Percentiles rank a stretch among this genome's conserved stretches.
Evolutionary conservation across 2,797 vertebrate species (phyloP).

Genomic region (Trichosurus vulpecula): DNA sequence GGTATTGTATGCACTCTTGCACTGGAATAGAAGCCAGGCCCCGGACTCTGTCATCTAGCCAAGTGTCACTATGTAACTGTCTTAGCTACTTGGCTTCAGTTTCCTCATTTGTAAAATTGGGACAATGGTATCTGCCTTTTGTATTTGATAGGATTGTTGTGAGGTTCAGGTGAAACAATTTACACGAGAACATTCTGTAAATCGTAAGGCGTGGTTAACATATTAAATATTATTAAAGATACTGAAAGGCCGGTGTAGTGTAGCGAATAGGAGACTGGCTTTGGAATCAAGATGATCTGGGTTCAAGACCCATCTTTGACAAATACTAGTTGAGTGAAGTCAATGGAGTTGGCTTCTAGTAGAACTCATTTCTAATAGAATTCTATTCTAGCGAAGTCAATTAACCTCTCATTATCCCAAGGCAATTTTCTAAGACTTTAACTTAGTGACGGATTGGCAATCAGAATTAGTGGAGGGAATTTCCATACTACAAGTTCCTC

Average conservation of each 20-base stretch:
- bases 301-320: background rate
- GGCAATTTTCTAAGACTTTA: background rate
- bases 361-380: background rate
- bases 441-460: background rate
- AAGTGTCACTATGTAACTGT: background rate
- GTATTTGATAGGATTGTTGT: background rate
- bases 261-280: background rate
- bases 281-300: background rate
- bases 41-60: background rate
- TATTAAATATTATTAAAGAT: background rate
- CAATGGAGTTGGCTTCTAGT: background rate
- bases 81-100: constrained; percentile 49
- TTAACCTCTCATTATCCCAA: background rate
- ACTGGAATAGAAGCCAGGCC: background rate
- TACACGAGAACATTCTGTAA: background rate
- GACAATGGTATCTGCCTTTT: background rate
- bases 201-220: background rate
- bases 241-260: background rate
- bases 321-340: background rate
- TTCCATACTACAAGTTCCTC: background rate
- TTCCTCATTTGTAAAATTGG: background rate
- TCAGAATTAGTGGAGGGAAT: background rate
- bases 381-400: background rate
- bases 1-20: background rate
- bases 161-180: background rate